These are phyloP conservation scores for Calameuta pallipes DNA, from an alignment of 2,888 invertebrate species.

Conservation along the genomic window DNA sequence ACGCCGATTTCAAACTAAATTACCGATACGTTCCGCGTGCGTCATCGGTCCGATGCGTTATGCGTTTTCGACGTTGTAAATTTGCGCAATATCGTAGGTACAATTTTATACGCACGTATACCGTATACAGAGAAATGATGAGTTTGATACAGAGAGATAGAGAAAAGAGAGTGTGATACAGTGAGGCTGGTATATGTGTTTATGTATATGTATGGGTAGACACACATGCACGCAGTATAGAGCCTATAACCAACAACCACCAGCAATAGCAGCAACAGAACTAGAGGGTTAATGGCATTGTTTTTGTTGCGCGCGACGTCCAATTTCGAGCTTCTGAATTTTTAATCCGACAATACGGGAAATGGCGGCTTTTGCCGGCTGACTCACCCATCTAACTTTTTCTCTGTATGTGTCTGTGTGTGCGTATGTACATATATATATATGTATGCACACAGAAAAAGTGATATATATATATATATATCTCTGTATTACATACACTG, in stretches of 20 bases:
- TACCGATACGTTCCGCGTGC: slow-evolving; percentile 32
- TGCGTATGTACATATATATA: too few relatives aligned
- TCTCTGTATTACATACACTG: too few relatives aligned
- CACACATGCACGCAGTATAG: too few relatives aligned
- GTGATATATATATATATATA: too few relatives aligned
- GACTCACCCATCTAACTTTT: background rate
- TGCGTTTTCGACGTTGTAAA: too few relatives aligned
- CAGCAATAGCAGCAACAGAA: background rate
- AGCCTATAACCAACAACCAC: too few relatives aligned
- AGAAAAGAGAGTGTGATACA: background rate
- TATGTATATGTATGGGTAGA: too few relatives aligned
- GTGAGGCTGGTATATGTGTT: too few relatives aligned
- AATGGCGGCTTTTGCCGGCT: slow-evolving; percentile 1
- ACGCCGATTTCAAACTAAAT: slow-evolving; percentile 39
- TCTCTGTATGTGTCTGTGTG: too few relatives aligned
- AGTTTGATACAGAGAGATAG: background rate
- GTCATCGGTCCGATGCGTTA: background rate
- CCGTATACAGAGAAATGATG: background rate
- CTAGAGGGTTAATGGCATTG: slow-evolving; percentile 19
- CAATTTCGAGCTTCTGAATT: slow-evolving; percentile 22
- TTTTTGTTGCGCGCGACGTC: slow-evolving; percentile 24
- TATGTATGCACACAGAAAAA: too few relatives aligned
- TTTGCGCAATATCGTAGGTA: too few relatives aligned
- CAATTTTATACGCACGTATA: too few relatives aligned
- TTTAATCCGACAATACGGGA: slow-evolving; percentile 17